A percentile compares a stretch with the other conserved stretches of the same genome.
Conservation (phyloP, 2,113 vertebrate species). For the Osmerus eperlanus region DNA sequence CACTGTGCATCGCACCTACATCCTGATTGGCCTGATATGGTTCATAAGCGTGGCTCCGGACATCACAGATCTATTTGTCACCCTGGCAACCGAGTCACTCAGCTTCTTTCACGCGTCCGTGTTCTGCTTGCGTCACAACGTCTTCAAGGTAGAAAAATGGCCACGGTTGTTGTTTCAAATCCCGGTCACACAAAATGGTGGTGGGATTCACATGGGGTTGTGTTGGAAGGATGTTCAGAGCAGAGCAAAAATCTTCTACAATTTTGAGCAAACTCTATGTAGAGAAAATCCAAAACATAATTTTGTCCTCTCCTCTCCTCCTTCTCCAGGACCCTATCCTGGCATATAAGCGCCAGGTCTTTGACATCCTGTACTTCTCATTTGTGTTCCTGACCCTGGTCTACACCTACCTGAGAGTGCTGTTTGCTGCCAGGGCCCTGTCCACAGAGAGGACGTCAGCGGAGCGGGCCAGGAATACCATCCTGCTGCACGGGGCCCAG, state of each 20-base stretch:
- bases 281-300: no score
- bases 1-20: constrained; percentile 56
- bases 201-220: no score
- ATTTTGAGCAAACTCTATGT: no score
- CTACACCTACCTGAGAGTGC: constrained; percentile 65
- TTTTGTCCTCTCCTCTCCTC: no score
- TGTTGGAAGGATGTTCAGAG: no score
- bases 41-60: constrained; percentile 57
- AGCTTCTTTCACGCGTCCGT: constrained; percentile 64
- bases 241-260: no score
- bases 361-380: constrained; percentile 70
- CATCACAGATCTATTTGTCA: constrained; percentile 67
- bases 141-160: constrained; percentile 52
- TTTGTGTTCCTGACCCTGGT: constrained; percentile 64
- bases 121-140: constrained; percentile 62
- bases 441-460: constrained; percentile 52
- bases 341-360: constrained; percentile 46
- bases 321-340: constrained; percentile 40
- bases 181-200: no score
- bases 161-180: no score
- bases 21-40: constrained; percentile 64
- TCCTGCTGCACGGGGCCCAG: constrained; percentile 70
- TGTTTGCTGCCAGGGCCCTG: constrained; percentile 54
- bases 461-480: constrained; percentile 65
- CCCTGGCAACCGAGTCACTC: constrained; percentile 53